phyloP scores from a whole-genome alignment of 2,113 vertebrate genomes.

The Pteropus alecto region DNA sequence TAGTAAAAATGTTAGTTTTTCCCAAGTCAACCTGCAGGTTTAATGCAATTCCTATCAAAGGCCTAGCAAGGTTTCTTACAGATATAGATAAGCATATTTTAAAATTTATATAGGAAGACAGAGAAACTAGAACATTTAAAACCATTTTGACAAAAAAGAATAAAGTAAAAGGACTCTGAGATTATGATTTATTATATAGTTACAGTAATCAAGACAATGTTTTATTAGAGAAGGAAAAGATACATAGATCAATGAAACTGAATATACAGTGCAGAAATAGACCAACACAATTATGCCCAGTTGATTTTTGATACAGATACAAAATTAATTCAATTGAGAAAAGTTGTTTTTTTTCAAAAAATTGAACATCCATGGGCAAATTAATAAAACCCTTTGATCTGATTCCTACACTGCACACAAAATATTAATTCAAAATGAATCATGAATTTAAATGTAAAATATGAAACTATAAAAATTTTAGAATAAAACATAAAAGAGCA shows the following conservation, averaged over 20 bases:
- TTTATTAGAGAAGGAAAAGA: background rate
- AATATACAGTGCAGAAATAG: background rate
- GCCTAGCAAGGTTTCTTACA: background rate
- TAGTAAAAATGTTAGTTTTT: background rate
- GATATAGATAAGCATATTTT: background rate
- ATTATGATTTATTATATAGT: background rate
- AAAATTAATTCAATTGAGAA: background rate
- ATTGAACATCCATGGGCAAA: background rate
- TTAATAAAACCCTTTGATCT: background rate
- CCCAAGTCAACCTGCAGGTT: background rate
- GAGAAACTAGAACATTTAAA: constrained; percentile 9
- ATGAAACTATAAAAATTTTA: background rate
- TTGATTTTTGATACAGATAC: background rate
- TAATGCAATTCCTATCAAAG: background rate
- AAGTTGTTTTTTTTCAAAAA: background rate
- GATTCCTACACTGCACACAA: background rate
- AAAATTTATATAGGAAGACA: background rate
- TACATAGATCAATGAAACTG: background rate
- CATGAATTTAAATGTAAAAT: constrained; percentile 12
- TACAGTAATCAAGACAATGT: background rate
- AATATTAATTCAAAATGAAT: constrained; percentile 13
- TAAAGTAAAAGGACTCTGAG: background rate
- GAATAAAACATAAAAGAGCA: background rate
- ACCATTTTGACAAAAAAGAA: background rate
- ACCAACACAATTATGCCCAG: background rate